These are phyloP conservation scores for Leptogaster cylindrica DNA, from an alignment of 2,888 invertebrate species.

Conservation along the genomic window DNA sequence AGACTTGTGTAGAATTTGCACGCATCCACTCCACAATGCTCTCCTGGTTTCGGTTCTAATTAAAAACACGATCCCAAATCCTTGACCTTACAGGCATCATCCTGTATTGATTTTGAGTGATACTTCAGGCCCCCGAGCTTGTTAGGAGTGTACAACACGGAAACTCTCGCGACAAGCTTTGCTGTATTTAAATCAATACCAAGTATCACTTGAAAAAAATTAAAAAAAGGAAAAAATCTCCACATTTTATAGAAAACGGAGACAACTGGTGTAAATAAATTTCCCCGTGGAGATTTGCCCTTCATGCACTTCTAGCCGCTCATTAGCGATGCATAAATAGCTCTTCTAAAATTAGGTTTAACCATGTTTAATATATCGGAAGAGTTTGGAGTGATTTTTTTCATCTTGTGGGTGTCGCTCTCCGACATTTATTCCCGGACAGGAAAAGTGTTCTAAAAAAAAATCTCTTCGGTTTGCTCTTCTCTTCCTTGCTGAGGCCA, in stretches of 20 bases:
- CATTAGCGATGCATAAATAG: slow-evolving; percentile 13
- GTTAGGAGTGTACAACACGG: neutral
- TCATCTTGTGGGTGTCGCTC: neutral
- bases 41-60: too few species aligned
- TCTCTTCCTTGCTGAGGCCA: too few species aligned
- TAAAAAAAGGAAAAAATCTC: neutral
- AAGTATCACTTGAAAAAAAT: neutral
- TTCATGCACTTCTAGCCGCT: neutral
- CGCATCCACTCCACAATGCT: too few species aligned
- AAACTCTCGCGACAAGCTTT: slow-evolving; percentile 7
- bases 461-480: too few species aligned
- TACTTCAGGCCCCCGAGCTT: too few species aligned
- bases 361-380: slow-evolving; percentile 17
- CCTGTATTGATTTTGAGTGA: too few species aligned
- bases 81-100: too few species aligned
- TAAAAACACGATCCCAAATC: too few species aligned
- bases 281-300: neutral
- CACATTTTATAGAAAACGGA: neutral
- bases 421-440: neutral
- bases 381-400: slow-evolving; percentile 10
- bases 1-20: too few species aligned
- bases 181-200: neutral
- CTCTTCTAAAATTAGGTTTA: slow-evolving; percentile 14
- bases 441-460: neutral
- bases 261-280: slow-evolving; percentile 13